Base-by-base conservation (phyloP, 53 echinoderm and acorn worm species). In the Crossaster papposus region DNA sequence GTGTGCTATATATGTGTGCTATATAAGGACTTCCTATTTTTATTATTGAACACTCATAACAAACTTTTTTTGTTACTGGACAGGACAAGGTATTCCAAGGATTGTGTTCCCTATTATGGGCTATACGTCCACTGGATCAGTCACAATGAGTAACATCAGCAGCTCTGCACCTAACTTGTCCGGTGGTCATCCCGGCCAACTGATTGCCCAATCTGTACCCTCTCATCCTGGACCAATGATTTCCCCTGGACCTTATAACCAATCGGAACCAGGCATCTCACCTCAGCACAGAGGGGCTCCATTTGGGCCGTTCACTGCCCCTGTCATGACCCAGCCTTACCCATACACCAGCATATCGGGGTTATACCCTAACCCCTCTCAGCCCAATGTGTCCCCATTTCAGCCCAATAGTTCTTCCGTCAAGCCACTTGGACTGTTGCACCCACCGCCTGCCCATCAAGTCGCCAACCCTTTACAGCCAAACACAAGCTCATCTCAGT, bases 51-150 rank as follows among this genome's bases (percentile, higher is more conserved):
- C 36, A 35, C 0, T 68, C 28, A 10, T 28, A 68, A 73, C 33
- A 18, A 36, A 8, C 12, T 74, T 17, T 34, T 74, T 33, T 74
- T 32, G 13, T 34, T 17, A 10, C 33, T 74, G 14, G 20, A 35
- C 87, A 87, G 87, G 87, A 13, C 87, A 87, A 87, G 87, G 76
- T 23, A 87, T 87, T 87, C 87, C 87, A 36, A 75, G 87, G 58
- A 87, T 87, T 62, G 87, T 87, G 7, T 87, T 87, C 35, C 87
- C 87, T 75, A 87, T 87, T 58, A 87, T 74, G 63, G 87, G 87
- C 36, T 87, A 54, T 34, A 75, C 87, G 33, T 76, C 87, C n/a
- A 13, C 87, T 34, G 87, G 76, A 34, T n/a, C 87, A 55, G 36
- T 30, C 1, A 87, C 87, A 24, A 87, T 87, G 87, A 76, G 68